Percentiles rank a stretch among this genome's conserved stretches.
These are phyloP conservation scores for Acipenser oxyrinchus DNA, from an alignment of 2,797 vertebrate genomes.

Conservation along the genomic window DNA sequence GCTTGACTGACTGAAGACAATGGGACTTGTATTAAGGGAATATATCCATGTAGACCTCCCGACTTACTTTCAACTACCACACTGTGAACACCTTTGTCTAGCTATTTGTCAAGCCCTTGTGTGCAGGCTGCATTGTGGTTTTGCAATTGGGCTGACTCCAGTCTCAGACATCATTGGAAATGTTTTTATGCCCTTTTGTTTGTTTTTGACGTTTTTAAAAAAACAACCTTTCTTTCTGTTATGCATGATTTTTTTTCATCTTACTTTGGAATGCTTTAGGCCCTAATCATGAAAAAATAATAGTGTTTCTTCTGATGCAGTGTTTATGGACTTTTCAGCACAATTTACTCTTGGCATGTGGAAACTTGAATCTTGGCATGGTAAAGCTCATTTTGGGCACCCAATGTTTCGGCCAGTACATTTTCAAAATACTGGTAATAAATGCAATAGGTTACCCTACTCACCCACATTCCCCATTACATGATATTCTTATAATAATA, in stretches of 20 bases:
- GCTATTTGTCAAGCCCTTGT: neutral
- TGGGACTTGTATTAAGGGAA: slow-evolving; percentile 9
- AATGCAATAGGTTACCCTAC: no score
- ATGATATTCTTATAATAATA: no score
- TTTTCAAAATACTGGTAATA: no score
- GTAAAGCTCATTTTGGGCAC: neutral
- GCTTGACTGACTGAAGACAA: slow-evolving; percentile 7
- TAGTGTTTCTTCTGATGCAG: neutral
- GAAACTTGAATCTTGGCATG: slow-evolving; percentile 7
- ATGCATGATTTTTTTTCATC: slow-evolving; percentile 15
- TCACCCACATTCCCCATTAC: no score
- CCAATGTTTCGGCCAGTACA: no score
- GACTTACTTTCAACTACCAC: neutral
- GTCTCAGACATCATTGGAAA: slow-evolving; percentile 5
- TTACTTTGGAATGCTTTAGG: neutral
- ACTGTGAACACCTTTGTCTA: slow-evolving; percentile 7
- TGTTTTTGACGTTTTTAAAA: neutral
- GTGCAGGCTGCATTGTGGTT: neutral
- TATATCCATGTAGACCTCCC: neutral
- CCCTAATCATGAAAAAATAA: slow-evolving; percentile 19
- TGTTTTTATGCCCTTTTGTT: neutral
- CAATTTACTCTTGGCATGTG: slow-evolving; percentile 14
- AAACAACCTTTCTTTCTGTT: slow-evolving; percentile 10
- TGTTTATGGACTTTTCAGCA: slow-evolving; percentile 19
- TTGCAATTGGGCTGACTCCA: neutral